phyloP scores from a whole-genome alignment of 1,140 invertebrate species.

The Leptopilina clavipes region DNA sequence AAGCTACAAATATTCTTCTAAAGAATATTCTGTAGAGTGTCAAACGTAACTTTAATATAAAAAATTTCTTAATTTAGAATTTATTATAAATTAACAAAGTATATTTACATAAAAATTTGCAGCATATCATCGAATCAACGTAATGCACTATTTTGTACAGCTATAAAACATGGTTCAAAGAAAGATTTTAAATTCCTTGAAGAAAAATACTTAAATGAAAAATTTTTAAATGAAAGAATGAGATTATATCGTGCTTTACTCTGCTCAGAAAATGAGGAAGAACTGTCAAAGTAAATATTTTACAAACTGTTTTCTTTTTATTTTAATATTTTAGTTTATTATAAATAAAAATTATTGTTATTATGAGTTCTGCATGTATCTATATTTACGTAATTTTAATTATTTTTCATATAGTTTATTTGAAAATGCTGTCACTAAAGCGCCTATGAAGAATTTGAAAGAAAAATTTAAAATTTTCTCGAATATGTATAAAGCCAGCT shows the following conservation, averaged over 20 bases:
- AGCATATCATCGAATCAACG: background rate
- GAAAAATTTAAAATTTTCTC: background rate
- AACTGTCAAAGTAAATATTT: background rate
- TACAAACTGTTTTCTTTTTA: conserved; percentile 43
- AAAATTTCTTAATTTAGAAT: too few species aligned
- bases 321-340: conserved; percentile 56
- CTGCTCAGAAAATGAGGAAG: background rate
- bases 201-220: background rate
- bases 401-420: background rate
- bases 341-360: background rate
- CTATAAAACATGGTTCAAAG: background rate
- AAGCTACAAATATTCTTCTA: too few species aligned
- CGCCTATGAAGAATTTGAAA: background rate
- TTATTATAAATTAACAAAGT: too few species aligned
- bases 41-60: too few species aligned
- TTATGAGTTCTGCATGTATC: background rate
- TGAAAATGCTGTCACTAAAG: background rate
- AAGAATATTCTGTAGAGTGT: too few species aligned
- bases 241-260: background rate
- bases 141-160: background rate
- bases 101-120: too few species aligned
- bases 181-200: background rate
- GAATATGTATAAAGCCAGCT: background rate
- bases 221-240: background rate
- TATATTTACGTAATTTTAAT: background rate